Percentiles rank a stretch among this genome's conserved stretches.
phyloP scores from a whole-genome alignment of 2,888 invertebrate species.

The Pecten maximus region DNA sequence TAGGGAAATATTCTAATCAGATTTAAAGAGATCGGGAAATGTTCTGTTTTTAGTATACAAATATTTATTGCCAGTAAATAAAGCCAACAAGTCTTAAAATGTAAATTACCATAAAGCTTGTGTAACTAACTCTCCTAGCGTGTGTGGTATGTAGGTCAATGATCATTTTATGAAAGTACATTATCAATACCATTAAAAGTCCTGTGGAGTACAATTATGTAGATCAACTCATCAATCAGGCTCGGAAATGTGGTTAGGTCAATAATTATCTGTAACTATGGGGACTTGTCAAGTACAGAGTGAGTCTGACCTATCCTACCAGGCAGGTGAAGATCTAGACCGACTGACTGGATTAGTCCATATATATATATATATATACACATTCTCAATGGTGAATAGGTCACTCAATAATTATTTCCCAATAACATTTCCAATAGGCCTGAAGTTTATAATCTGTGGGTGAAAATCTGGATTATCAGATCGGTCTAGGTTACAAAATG shows the following conservation, averaged over 20 bases:
- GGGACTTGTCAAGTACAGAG: not conserved
- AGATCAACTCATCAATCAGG: not conserved
- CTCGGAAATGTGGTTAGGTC: not conserved
- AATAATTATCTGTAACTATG: not conserved
- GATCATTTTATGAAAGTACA: not conserved
- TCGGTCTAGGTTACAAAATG: too few species aligned
- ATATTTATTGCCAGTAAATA: not conserved
- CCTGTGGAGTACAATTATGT: not conserved
- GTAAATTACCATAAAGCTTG: not conserved
- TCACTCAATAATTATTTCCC: too few species aligned
- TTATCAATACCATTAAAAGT: not conserved
- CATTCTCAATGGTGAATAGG: too few species aligned
- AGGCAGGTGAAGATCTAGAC: not conserved
- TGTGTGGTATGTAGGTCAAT: not conserved
- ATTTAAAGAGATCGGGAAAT: not conserved
- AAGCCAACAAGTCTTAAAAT: not conserved
- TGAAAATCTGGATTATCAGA: too few species aligned
- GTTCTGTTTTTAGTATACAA: not conserved
- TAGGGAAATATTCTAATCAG: too few species aligned
- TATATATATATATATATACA: too few species aligned
- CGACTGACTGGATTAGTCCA: not conserved
- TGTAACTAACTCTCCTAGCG: not conserved
- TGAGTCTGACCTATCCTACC: not conserved
- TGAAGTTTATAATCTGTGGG: too few species aligned
- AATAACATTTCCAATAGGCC: too few species aligned